Base-by-base conservation (phyloP, 37 sponge, comb jelly and placozoan species). In the Dysidea cf. avara region DNA sequence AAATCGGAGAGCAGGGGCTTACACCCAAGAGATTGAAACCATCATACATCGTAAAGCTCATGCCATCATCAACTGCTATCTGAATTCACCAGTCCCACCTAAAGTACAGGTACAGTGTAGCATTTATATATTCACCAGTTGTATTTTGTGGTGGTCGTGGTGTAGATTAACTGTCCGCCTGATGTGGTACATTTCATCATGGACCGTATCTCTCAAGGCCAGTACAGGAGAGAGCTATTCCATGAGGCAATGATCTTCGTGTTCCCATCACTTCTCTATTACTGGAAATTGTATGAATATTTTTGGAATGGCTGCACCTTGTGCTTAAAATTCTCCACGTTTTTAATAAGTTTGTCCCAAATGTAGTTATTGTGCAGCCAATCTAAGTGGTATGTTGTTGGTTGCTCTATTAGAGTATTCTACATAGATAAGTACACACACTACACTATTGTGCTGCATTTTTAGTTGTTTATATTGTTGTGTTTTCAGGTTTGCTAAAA, bases 261-360 rank as follows among this genome's bases (percentile, higher is more conserved):
- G 51, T 87, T 96, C 39, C 60, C 84, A 47, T 56, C 70, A 29
- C 76, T 96, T 29, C 67, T 89, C 14, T 52, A 75, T 56, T 90
- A 83, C 80, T 96, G 97, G 97, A 96, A 90, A 65, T 84, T 61
- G 92, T 91, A 32, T 71, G 69, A n/a, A n/a, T n/a, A n/a, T n/a
- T n/a, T n/a, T n/a, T n/a, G n/a, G n/a, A n/a, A n/a, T n/a, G n/a
- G n/a, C n/a, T n/a, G n/a, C n/a, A n/a, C n/a, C n/a, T n/a, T n/a
- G n/a, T n/a, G n/a, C n/a, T n/a, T n/a, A n/a, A n/a, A n/a, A n/a
- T n/a, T n/a, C n/a, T n/a, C n/a, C n/a, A n/a, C n/a, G n/a, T n/a
- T n/a, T n/a, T n/a, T n/a, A n/a, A n/a, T n/a, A n/a, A n/a, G n/a
- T n/a, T n/a, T n/a, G n/a, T n/a, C n/a, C n/a, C n/a, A n/a, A n/a